A percentile compares a stretch with the other conserved stretches of the same genome.
phyloP scores from a whole-genome alignment of 2,797 vertebrate species.

The Falco biarmicus region DNA sequence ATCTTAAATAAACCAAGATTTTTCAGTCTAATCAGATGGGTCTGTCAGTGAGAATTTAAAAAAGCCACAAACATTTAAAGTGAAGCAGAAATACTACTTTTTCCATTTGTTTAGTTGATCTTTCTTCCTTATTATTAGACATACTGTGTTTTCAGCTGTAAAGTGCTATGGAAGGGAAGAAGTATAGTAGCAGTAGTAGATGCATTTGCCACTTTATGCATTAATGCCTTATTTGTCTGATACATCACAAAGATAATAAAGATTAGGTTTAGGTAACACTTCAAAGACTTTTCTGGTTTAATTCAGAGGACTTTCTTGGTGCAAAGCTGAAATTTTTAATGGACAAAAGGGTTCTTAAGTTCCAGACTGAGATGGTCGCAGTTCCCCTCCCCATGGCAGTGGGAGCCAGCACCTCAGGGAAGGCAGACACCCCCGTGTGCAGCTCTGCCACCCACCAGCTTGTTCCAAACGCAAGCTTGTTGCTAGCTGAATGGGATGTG shows the following conservation, averaged over 20 bases:
- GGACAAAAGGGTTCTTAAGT: not conserved
- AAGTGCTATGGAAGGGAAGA: not conserved
- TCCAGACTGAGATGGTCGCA: not conserved
- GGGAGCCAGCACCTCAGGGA: not conserved
- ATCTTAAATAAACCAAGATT: conserved; percentile 11
- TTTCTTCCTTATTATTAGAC: not conserved
- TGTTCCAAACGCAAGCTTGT: not conserved
- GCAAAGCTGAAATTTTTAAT: not conserved
- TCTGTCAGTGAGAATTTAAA: not conserved
- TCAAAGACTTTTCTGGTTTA: not conserved
- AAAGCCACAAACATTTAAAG: not conserved
- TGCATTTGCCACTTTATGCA: not conserved
- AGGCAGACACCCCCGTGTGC: rapidly evolving
- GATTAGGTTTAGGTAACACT: not conserved
- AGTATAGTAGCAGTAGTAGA: not conserved
- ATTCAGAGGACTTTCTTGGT: not conserved
- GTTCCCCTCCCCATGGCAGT: not conserved
- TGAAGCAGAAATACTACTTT: conserved; percentile 4
- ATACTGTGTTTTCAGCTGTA: not conserved
- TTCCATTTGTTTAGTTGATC: not conserved
- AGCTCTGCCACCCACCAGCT: not conserved
- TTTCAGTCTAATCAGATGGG: not conserved
- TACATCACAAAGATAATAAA: not conserved
- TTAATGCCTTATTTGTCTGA: not conserved
- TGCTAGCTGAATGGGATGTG: not conserved